These are phyloP conservation scores for Coptodon rendalli DNA, from an alignment of 2,113 vertebrate genomes.

Conservation along the genomic window DNA sequence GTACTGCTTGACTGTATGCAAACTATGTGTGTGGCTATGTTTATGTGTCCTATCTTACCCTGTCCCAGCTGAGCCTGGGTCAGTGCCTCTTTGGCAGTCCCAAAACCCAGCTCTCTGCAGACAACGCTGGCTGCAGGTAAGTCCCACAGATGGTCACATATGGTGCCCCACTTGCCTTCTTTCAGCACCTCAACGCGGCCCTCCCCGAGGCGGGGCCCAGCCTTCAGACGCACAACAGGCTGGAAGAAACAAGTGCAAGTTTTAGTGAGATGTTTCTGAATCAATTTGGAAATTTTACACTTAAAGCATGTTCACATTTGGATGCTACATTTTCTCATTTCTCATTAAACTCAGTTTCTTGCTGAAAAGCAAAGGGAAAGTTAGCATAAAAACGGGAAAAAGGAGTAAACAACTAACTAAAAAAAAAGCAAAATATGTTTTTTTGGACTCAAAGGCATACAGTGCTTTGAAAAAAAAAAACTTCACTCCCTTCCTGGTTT, in stretches of 20 bases:
- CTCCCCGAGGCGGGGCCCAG: slow-evolving; percentile 82
- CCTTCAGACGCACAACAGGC: slow-evolving; percentile 81
- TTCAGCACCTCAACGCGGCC: slow-evolving; percentile 90
- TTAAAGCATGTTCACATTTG: not conserved
- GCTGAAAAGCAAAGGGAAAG: not conserved
- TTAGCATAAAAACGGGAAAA: not conserved
- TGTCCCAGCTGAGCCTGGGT: slow-evolving; percentile 85
- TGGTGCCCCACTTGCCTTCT: slow-evolving; percentile 87
- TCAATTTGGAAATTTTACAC: not conserved
- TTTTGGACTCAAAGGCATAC: not conserved
- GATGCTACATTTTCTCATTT: not conserved
- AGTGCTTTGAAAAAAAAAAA: not conserved
- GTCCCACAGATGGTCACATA: slow-evolving; percentile 91
- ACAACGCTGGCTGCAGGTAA: slow-evolving; percentile 84
- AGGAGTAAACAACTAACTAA: not conserved
- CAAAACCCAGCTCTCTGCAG: slow-evolving; percentile 91
- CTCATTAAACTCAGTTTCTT: not conserved
- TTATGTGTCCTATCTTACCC: slow-evolving; percentile 71
- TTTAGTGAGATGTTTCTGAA: not conserved
- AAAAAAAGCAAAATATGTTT: not conserved
- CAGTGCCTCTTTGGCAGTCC: slow-evolving; percentile 84
- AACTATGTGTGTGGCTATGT: not conserved
- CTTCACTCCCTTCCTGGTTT: not conserved
- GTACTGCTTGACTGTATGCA: not conserved
- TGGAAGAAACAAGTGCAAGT: not conserved